Percentiles rank a stretch among this genome's conserved stretches.
These are phyloP conservation scores for Brachionus plicatilis DNA, from an alignment of 1,140 invertebrate species.

Conservation along the genomic window DNA sequence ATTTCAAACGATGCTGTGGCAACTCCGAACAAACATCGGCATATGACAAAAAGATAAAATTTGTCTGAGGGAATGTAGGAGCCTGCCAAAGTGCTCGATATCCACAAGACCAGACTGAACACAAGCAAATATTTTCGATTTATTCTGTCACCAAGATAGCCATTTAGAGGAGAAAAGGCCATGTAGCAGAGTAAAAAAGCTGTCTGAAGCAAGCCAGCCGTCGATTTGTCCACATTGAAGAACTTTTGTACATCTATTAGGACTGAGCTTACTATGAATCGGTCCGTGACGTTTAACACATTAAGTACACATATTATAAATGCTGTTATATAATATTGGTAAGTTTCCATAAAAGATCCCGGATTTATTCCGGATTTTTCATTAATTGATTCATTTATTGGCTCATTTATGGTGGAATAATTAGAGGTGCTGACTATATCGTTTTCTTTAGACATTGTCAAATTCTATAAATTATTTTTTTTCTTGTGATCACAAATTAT, in stretches of 20 bases:
- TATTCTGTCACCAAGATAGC: slow-evolving; percentile 39
- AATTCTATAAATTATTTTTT: neutral
- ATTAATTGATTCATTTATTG: neutral
- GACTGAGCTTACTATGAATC: slow-evolving; percentile 27
- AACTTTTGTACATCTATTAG: slow-evolving; percentile 20
- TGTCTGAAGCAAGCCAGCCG: slow-evolving; percentile 37
- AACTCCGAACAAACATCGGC: slow-evolving; percentile 19
- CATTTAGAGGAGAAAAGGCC: slow-evolving; percentile 31
- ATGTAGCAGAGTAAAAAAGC: slow-evolving; percentile 32
- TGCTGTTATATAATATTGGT: neutral
- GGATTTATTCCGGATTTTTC: neutral
- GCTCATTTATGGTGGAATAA: neutral
- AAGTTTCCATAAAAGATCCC: neutral
- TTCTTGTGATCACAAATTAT: neutral
- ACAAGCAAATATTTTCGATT: slow-evolving; percentile 38
- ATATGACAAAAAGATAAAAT: slow-evolving; percentile 23
- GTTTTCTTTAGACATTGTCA: neutral
- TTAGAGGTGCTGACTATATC: neutral
- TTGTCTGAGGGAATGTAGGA: neutral
- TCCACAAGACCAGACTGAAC: slow-evolving; percentile 28
- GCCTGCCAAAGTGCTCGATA: slow-evolving; percentile 1
- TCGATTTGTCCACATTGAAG: slow-evolving; percentile 32
- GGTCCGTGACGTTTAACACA: slow-evolving; percentile 27
- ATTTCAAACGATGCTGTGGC: slow-evolving; percentile 39
- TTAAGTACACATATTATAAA: neutral